Evolutionary conservation across 2,113 vertebrate species (phyloP).

Genomic region (Amblyopsis rosae): DNA sequence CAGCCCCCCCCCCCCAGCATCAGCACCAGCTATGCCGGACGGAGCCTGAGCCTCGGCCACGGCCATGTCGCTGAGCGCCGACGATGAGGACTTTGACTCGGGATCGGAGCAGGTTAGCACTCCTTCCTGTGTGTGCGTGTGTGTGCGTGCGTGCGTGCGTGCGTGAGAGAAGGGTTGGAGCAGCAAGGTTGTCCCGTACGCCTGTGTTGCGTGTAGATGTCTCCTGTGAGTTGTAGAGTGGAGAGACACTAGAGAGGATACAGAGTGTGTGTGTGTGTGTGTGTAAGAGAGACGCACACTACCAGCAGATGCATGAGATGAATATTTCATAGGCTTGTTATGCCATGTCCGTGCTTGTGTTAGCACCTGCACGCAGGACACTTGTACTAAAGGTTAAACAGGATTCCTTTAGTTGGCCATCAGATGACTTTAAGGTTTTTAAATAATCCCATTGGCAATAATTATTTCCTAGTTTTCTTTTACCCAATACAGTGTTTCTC

Average conservation of each 20-base stretch:
- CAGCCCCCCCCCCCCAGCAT: conserved; percentile 49
- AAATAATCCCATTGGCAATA: too few species aligned
- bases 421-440: too few species aligned
- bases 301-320: conserved; percentile 32
- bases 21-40: conserved; percentile 80
- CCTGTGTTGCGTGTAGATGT: conserved; percentile 49
- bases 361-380: neutral
- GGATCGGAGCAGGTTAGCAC: conserved; percentile 87
- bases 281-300: conserved; percentile 27
- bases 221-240: conserved; percentile 49
- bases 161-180: conserved; percentile 28
- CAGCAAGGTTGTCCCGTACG: conserved; percentile 20
- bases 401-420: neutral
- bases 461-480: too few species aligned
- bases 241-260: conserved; percentile 5
- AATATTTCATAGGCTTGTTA: conserved; percentile 18
- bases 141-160: conserved; percentile 33
- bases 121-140: conserved; percentile 28
- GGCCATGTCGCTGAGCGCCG: conserved; percentile 91
- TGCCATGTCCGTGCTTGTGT: conserved; percentile 19
- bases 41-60: conserved; percentile 84
- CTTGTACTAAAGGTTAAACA: neutral
- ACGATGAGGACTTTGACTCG: conserved; percentile 92
- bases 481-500: too few species aligned
- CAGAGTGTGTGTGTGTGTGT: neutral